Base-by-base conservation (phyloP, 2,797 vertebrate species). In the Coccyzus lansbergi region DNA sequence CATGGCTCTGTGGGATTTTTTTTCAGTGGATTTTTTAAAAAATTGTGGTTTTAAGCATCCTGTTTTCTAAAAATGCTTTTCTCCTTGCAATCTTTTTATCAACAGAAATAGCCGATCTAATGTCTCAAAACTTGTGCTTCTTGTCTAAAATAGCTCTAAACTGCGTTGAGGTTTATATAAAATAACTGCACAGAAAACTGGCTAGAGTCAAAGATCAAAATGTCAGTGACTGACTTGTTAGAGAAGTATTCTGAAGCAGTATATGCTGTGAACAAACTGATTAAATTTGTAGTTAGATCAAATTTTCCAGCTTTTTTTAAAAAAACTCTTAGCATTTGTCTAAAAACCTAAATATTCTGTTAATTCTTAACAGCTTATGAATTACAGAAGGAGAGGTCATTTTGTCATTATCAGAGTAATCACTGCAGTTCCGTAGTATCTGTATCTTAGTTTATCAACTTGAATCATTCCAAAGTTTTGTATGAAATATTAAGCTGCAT, bases 21-120 rank as follows among this genome's bases (percentile, higher is more conserved):
- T 26, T 20, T 52, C 26, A 16, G 26, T 31, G 29, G 53, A 29
- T 6, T 53, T 53, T 53, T 53, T 29, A 29, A 75, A 48, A 24
- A 22, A 48, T 12, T 28, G 3, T 60, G 44, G 34, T n/a, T 87
- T 68, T 86, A 59, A 59, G 33, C 52, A 90, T 95, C 90, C 83
- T 95, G 60, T 94, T 94, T 48, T 89, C 90, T 94, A 83, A 93
- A 95, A 92, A 82, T 77, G 44, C 33, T 88, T 83, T 46, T 64
- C 12, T 62, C 31, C 86, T 86, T 60, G 60, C 28, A 60, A 34
- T 75, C 25, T 10, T 92, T 86, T 80, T 49, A 67, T 65, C 38
- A 69, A 34, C 80, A 79, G 38, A 84, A 84, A 38, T 42, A 79
- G 28, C 60, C 44, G 62, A 40, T 70, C 74, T 74, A 34, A 17